These are phyloP conservation scores for Mya arenaria DNA, from an alignment of 1,140 invertebrate species.

Conservation along the genomic window DNA sequence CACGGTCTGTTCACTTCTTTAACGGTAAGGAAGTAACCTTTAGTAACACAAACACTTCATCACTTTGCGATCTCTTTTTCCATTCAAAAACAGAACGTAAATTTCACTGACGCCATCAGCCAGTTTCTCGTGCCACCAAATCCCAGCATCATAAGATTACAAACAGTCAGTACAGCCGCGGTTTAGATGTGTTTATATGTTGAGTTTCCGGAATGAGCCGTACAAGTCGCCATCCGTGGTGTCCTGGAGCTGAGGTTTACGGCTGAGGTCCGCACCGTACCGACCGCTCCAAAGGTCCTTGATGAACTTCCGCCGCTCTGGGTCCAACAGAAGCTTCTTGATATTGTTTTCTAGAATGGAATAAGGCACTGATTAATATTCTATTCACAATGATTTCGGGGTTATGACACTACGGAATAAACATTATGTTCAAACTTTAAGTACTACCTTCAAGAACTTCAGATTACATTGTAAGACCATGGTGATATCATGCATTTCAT, in stretches of 20 bases:
- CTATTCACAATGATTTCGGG: background rate
- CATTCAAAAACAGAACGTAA: no score
- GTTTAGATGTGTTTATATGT: background rate
- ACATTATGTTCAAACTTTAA: background rate
- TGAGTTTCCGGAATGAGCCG: slow-evolving; percentile 42
- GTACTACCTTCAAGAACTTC: background rate
- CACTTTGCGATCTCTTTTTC: no score
- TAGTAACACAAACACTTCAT: no score
- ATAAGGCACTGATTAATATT: background rate
- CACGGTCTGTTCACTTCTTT: no score
- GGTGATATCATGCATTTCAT: background rate
- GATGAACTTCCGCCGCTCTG: slow-evolving; percentile 30
- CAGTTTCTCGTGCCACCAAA: no score
- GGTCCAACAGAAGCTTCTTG: slow-evolving; percentile 34
- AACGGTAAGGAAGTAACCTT: no score
- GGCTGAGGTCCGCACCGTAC: slow-evolving; percentile 28
- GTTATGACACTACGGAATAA: background rate
- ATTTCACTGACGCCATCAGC: no score
- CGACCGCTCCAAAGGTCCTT: slow-evolving; percentile 53
- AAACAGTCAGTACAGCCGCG: no score
- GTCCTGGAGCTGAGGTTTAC: background rate
- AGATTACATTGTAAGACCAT: background rate
- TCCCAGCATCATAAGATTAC: no score
- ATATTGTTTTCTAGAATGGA: slow-evolving; percentile 48
- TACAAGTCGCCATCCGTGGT: background rate